Conservation (phyloP, 1,140 invertebrate species). For the Drosophila albomicans region DNA sequence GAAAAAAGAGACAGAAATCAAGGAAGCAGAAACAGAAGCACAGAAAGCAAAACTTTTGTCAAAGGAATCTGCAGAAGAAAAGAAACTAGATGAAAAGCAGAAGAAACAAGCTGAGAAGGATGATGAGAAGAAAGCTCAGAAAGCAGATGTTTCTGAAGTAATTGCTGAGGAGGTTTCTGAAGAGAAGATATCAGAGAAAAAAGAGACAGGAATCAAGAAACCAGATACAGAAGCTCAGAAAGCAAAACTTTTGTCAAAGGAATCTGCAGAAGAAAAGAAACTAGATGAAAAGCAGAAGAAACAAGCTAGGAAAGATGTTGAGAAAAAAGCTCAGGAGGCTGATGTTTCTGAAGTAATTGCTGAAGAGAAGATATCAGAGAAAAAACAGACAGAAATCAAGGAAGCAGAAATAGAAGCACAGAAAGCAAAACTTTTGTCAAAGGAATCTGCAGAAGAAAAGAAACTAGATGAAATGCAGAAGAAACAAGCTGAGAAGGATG, state of each 20-base stretch:
- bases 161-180: slow-evolving; percentile 23
- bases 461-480: not conserved
- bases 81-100: not conserved
- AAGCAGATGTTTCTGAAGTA: slow-evolving; percentile 20
- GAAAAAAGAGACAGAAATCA: too few species aligned
- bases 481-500: slow-evolving; percentile 7
- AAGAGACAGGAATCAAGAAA: slow-evolving; percentile 13
- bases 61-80: not conserved
- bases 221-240: slow-evolving; percentile 10
- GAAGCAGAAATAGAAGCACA: not conserved
- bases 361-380: slow-evolving; percentile 10
- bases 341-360: slow-evolving; percentile 44
- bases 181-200: not conserved
- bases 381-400: slow-evolving; percentile 3
- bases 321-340: slow-evolving; percentile 25
- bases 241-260: not conserved
- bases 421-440: slow-evolving; percentile 24
- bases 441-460: slow-evolving; percentile 16
- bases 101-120: slow-evolving; percentile 11
- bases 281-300: slow-evolving; percentile 12
- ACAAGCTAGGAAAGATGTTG: slow-evolving; percentile 16
- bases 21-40: too few species aligned
- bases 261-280: slow-evolving; percentile 23
- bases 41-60: too few species aligned
- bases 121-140: slow-evolving; percentile 6